Percentiles rank a stretch among this genome's conserved stretches.
phyloP scores from a whole-genome alignment of 2,113 vertebrate species.

The Syrrhaptes paradoxus region DNA sequence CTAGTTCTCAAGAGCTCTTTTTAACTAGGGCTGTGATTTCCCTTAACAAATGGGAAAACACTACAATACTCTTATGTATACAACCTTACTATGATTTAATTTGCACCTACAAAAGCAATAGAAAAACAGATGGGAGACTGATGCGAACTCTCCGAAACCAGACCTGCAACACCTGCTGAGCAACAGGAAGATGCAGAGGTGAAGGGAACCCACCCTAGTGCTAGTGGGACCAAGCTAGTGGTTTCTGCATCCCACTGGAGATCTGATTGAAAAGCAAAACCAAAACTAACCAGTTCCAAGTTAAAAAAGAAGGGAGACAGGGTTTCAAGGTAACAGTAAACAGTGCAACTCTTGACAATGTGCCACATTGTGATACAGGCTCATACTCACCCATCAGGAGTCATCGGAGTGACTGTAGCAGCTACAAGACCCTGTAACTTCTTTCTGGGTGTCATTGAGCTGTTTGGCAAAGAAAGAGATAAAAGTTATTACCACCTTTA shows the following conservation, averaged over 20 bases:
- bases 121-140: not conserved
- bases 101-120: not conserved
- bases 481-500: not conserved
- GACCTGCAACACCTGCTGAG: not conserved
- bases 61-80: not conserved
- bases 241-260: not conserved
- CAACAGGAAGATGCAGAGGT: not conserved
- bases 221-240: not conserved
- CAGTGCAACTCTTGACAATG: not conserved
- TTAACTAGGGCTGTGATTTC: not conserved
- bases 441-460: slow-evolving; percentile 61
- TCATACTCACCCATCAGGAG: slow-evolving; percentile 80
- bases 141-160: not conserved
- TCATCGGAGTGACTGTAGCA: slow-evolving; percentile 91
- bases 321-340: not conserved
- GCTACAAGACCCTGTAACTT: slow-evolving; percentile 87
- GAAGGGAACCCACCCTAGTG: not conserved
- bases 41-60: not conserved
- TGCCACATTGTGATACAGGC: too few species aligned
- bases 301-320: not conserved
- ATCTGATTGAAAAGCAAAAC: not conserved
- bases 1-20: not conserved
- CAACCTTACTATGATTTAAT: not conserved
- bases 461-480: not conserved
- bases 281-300: not conserved